Conservation (phyloP, 1,140 invertebrate genomes). For the Platyura marginata region DNA sequence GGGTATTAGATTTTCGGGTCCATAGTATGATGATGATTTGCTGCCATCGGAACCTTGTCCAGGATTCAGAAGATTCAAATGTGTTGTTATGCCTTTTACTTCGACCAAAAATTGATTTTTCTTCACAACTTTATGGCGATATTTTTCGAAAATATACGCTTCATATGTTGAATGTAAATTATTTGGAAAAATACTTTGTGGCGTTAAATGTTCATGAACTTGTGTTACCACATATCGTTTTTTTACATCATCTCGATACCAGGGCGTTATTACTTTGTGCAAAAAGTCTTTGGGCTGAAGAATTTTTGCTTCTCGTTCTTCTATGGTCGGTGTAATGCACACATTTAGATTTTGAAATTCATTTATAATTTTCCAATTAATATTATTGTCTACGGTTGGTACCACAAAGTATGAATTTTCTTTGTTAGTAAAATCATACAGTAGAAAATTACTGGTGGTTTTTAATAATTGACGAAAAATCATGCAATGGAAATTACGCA, state of each 20-base stretch:
- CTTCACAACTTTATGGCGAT: conserved; percentile 50
- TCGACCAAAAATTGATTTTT: conserved; percentile 66
- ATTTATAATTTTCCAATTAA: conserved; percentile 45
- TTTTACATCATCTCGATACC: conserved; percentile 47
- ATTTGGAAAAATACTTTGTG: conserved; percentile 62
- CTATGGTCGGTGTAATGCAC: conserved; percentile 12
- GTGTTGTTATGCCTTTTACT: conserved; percentile 51
- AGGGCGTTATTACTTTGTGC: conserved; percentile 66
- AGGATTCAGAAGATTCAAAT: conserved; percentile 12
- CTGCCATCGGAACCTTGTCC: background rate
- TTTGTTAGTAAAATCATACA: conserved; percentile 33
- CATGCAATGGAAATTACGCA: conserved; percentile 41
- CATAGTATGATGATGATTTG: conserved; percentile 6
- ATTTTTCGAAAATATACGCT: conserved; percentile 69
- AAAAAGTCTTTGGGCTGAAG: conserved; percentile 40
- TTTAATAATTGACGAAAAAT: conserved; percentile 45
- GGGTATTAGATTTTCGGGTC: conserved; percentile 47
- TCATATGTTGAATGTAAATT: conserved; percentile 51
- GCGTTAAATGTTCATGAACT: conserved; percentile 60
- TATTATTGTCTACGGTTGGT: conserved; percentile 30
- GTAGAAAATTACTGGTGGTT: conserved; percentile 59
- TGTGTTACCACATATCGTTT: conserved; percentile 64
- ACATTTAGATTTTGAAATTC: conserved; percentile 14
- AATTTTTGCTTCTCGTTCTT: conserved; percentile 31
- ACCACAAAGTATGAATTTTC: conserved; percentile 59